phyloP scores from a whole-genome alignment of 2,888 invertebrate genomes.

The Anagyrus pseudococci region DNA sequence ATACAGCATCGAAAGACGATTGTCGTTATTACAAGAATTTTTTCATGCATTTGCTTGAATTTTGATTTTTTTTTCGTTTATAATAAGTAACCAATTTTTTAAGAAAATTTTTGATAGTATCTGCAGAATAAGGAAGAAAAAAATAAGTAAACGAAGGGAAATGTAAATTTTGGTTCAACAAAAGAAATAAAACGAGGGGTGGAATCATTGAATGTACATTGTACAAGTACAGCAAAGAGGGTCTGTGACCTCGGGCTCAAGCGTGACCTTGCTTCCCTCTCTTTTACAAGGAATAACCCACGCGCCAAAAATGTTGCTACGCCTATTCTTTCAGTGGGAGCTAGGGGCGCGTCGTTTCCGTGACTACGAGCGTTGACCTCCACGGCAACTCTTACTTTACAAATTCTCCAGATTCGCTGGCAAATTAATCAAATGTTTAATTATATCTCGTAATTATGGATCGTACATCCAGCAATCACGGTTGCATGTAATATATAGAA shows the following conservation, averaged over 20 bases:
- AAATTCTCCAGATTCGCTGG: not conserved
- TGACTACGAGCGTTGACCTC: slow-evolving; percentile 59
- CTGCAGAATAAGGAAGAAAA: not conserved
- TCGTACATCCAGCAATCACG: not conserved
- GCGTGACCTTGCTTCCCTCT: slow-evolving; percentile 17
- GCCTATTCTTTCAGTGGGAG: slow-evolving; percentile 35
- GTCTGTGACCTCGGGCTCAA: slow-evolving; percentile 8
- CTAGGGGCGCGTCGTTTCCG: slow-evolving; percentile 50
- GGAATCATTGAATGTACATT: not conserved
- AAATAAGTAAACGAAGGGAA: not conserved
- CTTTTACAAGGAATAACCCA: slow-evolving; percentile 7
- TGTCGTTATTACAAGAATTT: too few species aligned
- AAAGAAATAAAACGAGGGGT: not conserved
- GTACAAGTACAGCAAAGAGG: not conserved
- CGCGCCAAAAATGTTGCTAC: slow-evolving; percentile 14
- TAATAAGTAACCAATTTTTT: too few species aligned
- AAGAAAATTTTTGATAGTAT: not conserved
- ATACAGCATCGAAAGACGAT: too few species aligned
- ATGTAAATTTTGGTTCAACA: too few species aligned
- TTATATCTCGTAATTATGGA: too few species aligned
- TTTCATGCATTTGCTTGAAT: too few species aligned
- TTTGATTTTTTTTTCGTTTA: too few species aligned
- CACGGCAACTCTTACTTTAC: not conserved
- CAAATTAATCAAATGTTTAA: not conserved
- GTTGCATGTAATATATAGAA: not conserved